Base-by-base conservation (phyloP, 2,797 vertebrate species). In the Acridotheres tristis region DNA sequence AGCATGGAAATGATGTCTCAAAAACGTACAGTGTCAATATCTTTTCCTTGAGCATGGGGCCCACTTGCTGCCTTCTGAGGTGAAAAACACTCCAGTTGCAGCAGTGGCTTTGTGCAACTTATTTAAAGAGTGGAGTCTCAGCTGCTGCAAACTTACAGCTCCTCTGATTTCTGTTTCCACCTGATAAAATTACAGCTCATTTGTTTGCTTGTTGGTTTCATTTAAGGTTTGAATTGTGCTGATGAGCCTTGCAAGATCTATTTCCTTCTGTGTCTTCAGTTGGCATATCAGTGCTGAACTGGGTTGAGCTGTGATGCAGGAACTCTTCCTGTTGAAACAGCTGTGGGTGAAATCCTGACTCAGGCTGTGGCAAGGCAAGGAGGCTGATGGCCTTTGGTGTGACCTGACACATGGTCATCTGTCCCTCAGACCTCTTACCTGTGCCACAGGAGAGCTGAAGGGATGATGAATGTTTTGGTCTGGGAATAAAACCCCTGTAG, bases 181-280 rank as follows among this genome's bases (percentile, higher is more conserved):
- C 89, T 94, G 94, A 93, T 79, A 74, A 95, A 94, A 95, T 89
- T 83, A 65, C 57, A 85, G 58, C 89, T 95, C 26, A 2, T 94
- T 94, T 92, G 47, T 94, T 94, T 93, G 81, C 90, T 95, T 90
- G 82, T 95, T 95, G 90, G 65, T 85, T 95, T 88, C 62, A 57
- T 93, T 94, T 88, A 83, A 89, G 87, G 50, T 90, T 77, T 96
- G 92, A 96, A 96, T 90, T 61, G 90, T 92, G 93, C 89, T 96
- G 88, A 96, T 95, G 93, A 93, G 89, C 84, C 51, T 88, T 62
- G 71, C 47, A 96, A 72, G 87, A 87, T 85, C 75, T 38, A 42
- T 83, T 91, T 93, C 65, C 81, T 85, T 85, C 77, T 51, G 32
- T 6, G 13, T 53, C 48, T 88, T 90, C 83, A 57, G 40, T 66